A percentile compares a stretch with the other conserved stretches of the same genome.
Conservation (phyloP, 2,797 vertebrate genomes). For the Philypnodon macrostomus region DNA sequence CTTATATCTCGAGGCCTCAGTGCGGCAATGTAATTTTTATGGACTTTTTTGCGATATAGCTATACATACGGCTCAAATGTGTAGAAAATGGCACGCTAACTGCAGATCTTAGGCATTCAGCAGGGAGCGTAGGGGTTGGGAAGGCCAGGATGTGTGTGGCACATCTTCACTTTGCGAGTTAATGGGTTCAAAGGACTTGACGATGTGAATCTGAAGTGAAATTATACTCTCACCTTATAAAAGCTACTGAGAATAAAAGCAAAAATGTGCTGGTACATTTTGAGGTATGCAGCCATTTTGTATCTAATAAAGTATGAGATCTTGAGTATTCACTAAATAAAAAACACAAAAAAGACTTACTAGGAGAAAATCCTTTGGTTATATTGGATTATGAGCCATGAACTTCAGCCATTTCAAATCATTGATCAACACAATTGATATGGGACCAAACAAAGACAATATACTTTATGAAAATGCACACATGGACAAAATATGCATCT, state of each 20-base stretch:
- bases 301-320: not conserved
- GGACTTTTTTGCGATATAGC: conserved; percentile 5
- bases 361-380: too few species aligned
- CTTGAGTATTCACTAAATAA: conserved; percentile 6
- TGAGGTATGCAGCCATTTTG: conserved; percentile 1
- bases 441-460: too few species aligned
- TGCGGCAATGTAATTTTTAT: conserved; percentile 12
- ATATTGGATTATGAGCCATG: too few species aligned
- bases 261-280: not conserved
- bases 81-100: not conserved
- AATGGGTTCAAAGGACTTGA: conserved; percentile 44
- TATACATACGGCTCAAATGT: conserved; percentile 6
- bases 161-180: conserved; percentile 32
- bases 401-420: too few species aligned
- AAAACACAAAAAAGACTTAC: too few species aligned
- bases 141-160: not conserved
- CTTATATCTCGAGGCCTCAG: conserved; percentile 29
- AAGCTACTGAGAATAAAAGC: conserved; percentile 16
- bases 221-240: conserved; percentile 17
- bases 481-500: too few species aligned
- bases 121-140: conserved; percentile 2
- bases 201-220: conserved; percentile 21
- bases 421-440: too few species aligned
- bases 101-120: conserved; percentile 8
- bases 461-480: too few species aligned